Evolutionary conservation across 2,888 invertebrate genomes (phyloP).

Genomic region (Phyllotreta cruciferae): DNA sequence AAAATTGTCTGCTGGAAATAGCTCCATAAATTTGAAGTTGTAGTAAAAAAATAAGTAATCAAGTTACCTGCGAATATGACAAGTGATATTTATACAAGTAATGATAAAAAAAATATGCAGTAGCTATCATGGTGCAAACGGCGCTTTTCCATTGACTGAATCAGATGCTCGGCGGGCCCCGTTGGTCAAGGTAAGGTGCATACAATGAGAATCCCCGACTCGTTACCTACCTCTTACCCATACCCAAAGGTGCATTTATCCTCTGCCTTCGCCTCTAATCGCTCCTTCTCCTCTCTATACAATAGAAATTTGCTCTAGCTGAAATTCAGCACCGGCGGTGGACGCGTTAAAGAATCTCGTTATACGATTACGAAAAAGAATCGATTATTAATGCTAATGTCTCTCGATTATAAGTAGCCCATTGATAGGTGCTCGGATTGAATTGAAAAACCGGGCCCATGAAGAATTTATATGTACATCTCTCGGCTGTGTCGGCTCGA

Average conservation of each 20-base stretch:
- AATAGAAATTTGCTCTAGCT: no score
- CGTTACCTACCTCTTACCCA: slow-evolving; percentile 17
- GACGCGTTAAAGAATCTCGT: no score
- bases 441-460: not conserved
- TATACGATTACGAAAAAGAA: no score
- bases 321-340: not conserved
- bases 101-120: not conserved
- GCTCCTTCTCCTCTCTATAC: not conserved
- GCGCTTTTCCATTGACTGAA: slow-evolving; percentile 32
- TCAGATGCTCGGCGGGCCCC: slow-evolving; percentile 26
- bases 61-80: no score
- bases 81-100: no score
- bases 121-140: slow-evolving; percentile 37
- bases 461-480: slow-evolving; percentile 1
- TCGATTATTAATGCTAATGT: no score
- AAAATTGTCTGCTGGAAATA: no score
- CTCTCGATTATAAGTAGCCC: no score
- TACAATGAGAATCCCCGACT: not conserved
- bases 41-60: no score
- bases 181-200: slow-evolving; percentile 35
- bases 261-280: slow-evolving; percentile 16
- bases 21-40: no score
- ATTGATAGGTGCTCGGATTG: not conserved
- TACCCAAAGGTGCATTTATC: slow-evolving; percentile 25
- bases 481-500: not conserved